Conservation (phyloP, 1,140 invertebrate genomes). For the Mylabris phalerata region DNA sequence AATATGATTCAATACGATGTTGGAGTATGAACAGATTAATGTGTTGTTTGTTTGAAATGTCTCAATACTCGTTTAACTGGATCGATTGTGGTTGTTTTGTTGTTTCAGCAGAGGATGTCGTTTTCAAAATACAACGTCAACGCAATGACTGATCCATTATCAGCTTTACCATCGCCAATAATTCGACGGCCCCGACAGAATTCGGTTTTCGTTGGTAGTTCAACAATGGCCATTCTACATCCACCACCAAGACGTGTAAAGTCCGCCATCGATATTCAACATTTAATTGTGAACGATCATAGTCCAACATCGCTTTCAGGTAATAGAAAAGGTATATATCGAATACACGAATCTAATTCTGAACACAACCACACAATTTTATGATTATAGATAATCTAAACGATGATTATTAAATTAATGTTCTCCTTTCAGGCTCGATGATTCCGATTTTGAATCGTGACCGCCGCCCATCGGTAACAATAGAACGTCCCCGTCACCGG, state of each 20-base stretch:
- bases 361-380: no score
- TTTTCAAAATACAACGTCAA: conserved; percentile 63
- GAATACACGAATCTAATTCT: neutral
- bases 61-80: no score
- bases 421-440: conserved; percentile 20
- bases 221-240: conserved; percentile 53
- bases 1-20: no score
- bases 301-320: conserved; percentile 30
- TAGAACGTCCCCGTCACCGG: conserved; percentile 22
- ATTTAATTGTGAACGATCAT: conserved; percentile 48
- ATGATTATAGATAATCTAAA: no score
- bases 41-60: no score
- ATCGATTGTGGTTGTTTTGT: neutral
- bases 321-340: conserved; percentile 27
- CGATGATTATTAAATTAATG: neutral
- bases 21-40: no score
- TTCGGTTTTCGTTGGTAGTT: conserved; percentile 74
- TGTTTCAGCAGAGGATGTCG: conserved; percentile 53
- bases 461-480: conserved; percentile 23
- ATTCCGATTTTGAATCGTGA: conserved; percentile 31
- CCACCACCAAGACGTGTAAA: conserved; percentile 63
- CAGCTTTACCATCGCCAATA: conserved; percentile 37
- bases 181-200: conserved; percentile 59
- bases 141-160: conserved; percentile 48
- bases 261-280: conserved; percentile 76